phyloP scores from a whole-genome alignment of 2,113 vertebrate genomes.

The Heterotis niloticus region DNA sequence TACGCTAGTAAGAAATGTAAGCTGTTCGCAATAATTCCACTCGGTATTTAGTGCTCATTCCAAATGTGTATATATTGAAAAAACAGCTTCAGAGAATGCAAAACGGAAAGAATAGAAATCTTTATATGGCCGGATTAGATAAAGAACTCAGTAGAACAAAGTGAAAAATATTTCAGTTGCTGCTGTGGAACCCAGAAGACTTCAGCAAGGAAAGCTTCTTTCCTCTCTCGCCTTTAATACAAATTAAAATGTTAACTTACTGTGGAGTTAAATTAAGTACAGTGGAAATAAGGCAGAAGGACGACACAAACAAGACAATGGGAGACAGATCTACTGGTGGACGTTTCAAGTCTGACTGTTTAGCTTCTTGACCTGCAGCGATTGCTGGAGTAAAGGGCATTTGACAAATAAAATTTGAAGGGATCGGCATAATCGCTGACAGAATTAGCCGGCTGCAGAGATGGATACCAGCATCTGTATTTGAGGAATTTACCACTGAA shows the following conservation, averaged over 20 bases:
- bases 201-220: slow-evolving; percentile 8
- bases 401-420: slow-evolving; percentile 43
- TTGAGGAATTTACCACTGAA: slow-evolving; percentile 25
- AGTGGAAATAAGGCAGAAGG: slow-evolving; percentile 27
- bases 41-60: neutral
- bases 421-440: slow-evolving; percentile 42
- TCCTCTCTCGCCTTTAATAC: slow-evolving; percentile 25
- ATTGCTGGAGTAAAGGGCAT: slow-evolving; percentile 21
- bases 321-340: slow-evolving; percentile 10
- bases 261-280: slow-evolving; percentile 36
- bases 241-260: slow-evolving; percentile 41
- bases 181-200: slow-evolving; percentile 21
- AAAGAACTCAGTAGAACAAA: slow-evolving; percentile 38
- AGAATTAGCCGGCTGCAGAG: slow-evolving; percentile 39
- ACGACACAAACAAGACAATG: slow-evolving; percentile 25
- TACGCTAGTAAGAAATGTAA: too few species aligned
- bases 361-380: slow-evolving; percentile 28
- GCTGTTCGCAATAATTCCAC: slow-evolving; percentile 11
- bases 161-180: slow-evolving; percentile 24
- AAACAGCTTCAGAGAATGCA: slow-evolving; percentile 1
- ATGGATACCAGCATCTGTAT: slow-evolving; percentile 36
- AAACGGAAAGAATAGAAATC: slow-evolving; percentile 29
- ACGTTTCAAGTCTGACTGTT: slow-evolving; percentile 27
- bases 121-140: slow-evolving; percentile 30
- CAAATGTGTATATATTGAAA: neutral